Evolutionary conservation across 2,113 vertebrate species (phyloP).

Genomic region (Bothrops jararaca): DNA sequence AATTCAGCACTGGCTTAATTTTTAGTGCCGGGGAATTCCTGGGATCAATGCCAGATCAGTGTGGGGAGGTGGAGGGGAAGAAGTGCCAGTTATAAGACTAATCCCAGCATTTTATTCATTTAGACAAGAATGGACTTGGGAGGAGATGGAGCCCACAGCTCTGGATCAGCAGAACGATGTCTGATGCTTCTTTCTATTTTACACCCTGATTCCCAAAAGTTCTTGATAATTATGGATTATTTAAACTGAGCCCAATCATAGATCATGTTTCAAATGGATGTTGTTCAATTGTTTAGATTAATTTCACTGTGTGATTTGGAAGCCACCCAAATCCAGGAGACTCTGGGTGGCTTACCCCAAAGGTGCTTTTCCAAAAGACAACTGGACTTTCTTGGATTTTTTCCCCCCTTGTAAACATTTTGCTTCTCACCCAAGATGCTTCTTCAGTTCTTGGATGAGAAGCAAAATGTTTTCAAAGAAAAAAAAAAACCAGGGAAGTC

Average conservation of each 20-base stretch:
- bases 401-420: background rate
- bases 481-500: too few relatives aligned
- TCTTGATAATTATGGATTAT: background rate
- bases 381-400: background rate
- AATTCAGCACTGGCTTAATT: slow-evolving; percentile 12
- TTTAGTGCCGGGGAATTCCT: slow-evolving; percentile 23
- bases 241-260: background rate
- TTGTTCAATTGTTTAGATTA: background rate
- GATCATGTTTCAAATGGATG: background rate
- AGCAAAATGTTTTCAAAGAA: too few relatives aligned
- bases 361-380: background rate
- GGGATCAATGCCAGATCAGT: slow-evolving; percentile 14
- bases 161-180: background rate
- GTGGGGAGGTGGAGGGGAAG: background rate
- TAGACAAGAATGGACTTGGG: background rate
- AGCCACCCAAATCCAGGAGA: background rate
- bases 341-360: background rate
- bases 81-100: background rate
- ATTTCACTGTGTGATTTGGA: background rate
- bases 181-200: background rate
- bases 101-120: background rate
- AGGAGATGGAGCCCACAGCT: background rate
- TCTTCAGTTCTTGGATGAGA: too few relatives aligned
- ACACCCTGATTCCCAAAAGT: background rate
- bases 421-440: too few relatives aligned